A percentile compares a stretch with the other conserved stretches of the same genome.
Conservation (phyloP, 2,888 invertebrate genomes). For the Euplexia lucipara region DNA sequence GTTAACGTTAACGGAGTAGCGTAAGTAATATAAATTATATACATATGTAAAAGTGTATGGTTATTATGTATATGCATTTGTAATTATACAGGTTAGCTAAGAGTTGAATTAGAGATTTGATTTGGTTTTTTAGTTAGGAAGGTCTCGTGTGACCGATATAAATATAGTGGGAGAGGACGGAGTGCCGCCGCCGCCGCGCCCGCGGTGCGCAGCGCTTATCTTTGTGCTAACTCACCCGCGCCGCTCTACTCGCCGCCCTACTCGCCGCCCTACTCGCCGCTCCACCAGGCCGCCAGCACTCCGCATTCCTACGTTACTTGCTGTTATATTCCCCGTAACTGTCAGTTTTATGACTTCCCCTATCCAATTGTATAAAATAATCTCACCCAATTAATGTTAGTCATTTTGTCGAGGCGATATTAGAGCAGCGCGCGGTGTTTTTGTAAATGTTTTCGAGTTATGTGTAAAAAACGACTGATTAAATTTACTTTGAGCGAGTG, state of each 20-base stretch:
- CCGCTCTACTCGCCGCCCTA: slow-evolving; percentile 26
- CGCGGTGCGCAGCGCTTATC: slow-evolving; percentile 50
- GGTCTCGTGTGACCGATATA: slow-evolving; percentile 70
- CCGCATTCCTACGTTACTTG: slow-evolving; percentile 5
- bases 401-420: slow-evolving; percentile 24
- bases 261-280: neutral
- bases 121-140: slow-evolving; percentile 82
- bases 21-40: slow-evolving; percentile 76
- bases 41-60: slow-evolving; percentile 88
- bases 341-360: slow-evolving; percentile 57
- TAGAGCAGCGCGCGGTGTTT: slow-evolving; percentile 61
- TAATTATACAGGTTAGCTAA: slow-evolving; percentile 89
- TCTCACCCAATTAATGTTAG: slow-evolving; percentile 10
- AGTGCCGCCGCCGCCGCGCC: slow-evolving; percentile 54
- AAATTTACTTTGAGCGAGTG: slow-evolving; percentile 80
- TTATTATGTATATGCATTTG: slow-evolving; percentile 89
- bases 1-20: slow-evolving; percentile 69
- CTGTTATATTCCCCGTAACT: slow-evolving; percentile 23
- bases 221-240: slow-evolving; percentile 54
- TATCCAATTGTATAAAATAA: slow-evolving; percentile 38
- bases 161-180: slow-evolving; percentile 63
- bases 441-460: slow-evolving; percentile 80
- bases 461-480: slow-evolving; percentile 87
- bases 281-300: neutral
- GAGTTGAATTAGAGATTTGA: slow-evolving; percentile 85